Base-by-base conservation (phyloP, 2,888 invertebrate genomes). In the Archips xylosteana region DNA sequence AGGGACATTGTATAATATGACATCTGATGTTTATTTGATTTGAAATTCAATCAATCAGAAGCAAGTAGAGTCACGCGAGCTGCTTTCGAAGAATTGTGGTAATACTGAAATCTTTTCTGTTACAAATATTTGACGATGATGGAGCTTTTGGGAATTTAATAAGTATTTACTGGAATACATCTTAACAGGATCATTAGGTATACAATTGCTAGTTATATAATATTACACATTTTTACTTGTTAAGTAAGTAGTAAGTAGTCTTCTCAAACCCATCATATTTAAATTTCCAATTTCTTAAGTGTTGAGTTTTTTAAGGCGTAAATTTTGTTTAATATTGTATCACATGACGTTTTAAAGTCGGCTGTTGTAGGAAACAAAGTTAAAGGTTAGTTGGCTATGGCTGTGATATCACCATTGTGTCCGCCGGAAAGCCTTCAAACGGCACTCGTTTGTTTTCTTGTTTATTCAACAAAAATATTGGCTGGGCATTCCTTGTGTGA, bases 1-100 rank as follows among this genome's bases (percentile, higher is more conserved):
- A 65, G 65, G 51, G 64, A 69, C 65, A 70, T 65, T 15, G 60
- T 74, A 70, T 74, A 74, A 72, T 73, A 73, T 64, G 73, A 74
- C 70, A 74, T 70, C 54, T 74, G 64, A 74, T 74, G 74, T 69
- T 74, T 74, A 74, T 74, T 74, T 74, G 74, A 74, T 74, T 74
- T 74, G 74, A 74, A 74, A 74, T 74, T 74, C 74, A 65, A 74
- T 74, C 74, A 74, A 70, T 74, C 74, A 74, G 70, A 69, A 61
- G 65, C 70, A 68, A 73, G 68, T 64, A 68, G 15, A 73, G 70
- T 74, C 74, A 74, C 74, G 74, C 74, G 70, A 74, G 42, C 60
- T 65, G 39, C 39, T 70, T 74, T 51, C 69, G 45, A 54, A 45
- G 74, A 74, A 74, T 65, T 23, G 74, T 64, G 65, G 65, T 54